Conservation (phyloP, 2,113 vertebrate species). For the Kryptolebias marmoratus region DNA sequence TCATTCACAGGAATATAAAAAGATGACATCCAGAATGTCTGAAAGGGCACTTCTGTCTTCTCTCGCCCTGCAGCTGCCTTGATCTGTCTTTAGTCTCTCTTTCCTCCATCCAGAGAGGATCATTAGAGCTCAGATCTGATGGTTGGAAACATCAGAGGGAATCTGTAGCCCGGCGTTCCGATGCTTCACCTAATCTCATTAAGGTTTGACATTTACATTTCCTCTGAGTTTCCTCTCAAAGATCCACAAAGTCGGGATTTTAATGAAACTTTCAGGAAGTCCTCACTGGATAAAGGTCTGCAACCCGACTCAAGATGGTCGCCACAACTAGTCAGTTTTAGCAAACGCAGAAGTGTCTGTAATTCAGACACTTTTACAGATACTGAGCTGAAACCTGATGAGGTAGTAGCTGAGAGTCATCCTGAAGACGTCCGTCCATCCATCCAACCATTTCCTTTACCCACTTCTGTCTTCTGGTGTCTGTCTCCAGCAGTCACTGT, state of each 20-base stretch:
- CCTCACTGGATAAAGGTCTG: neutral
- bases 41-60: constrained; percentile 28
- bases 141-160: constrained; percentile 58
- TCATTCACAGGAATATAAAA: constrained; percentile 8
- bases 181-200: constrained; percentile 65
- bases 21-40: constrained; percentile 15
- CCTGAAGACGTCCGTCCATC: no score
- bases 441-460: no score
- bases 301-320: no score
- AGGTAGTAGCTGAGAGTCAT: no score
- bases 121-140: constrained; percentile 66
- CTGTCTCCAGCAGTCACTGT: no score
- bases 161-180: constrained; percentile 36
- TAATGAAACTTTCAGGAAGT: neutral
- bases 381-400: no score
- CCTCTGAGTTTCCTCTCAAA: constrained; percentile 20
- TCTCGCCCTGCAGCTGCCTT: constrained; percentile 40
- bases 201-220: constrained; percentile 65
- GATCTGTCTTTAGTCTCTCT: constrained; percentile 65
- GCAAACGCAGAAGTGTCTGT: no score
- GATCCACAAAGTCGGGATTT: neutral
- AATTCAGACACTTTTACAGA: no score
- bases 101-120: constrained; percentile 62
- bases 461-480: no score
- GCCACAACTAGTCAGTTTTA: no score